Percentiles rank a stretch among this genome's conserved stretches.
phyloP scores from a whole-genome alignment of 92 coral and sea anemone species.

The Phenganax marumi region DNA sequence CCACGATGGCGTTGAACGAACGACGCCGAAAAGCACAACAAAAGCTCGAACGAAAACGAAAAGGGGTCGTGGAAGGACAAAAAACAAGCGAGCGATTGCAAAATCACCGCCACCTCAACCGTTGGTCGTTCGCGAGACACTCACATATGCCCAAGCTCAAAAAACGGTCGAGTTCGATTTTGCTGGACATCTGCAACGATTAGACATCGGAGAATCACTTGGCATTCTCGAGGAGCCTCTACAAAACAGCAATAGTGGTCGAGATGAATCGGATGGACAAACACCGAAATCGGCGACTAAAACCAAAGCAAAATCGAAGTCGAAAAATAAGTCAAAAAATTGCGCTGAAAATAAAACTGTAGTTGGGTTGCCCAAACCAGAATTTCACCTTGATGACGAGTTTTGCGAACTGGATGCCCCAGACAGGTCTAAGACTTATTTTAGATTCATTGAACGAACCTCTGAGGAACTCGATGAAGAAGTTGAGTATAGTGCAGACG shows the following conservation, averaged over 20 bases:
- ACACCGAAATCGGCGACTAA: slow-evolving; percentile 75
- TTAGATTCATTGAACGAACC: slow-evolving; percentile 93
- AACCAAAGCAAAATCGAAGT: slow-evolving; percentile 75
- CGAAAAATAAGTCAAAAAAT: slow-evolving; percentile 66
- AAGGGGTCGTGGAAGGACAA: slow-evolving; percentile 80
- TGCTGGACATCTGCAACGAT: slow-evolving; percentile 83
- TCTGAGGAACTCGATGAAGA: slow-evolving; percentile 98
- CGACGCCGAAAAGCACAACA: slow-evolving; percentile 62
- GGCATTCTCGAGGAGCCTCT: slow-evolving; percentile 71
- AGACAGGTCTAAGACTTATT: slow-evolving; percentile 82
- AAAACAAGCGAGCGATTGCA: slow-evolving; percentile 71
- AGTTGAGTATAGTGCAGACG: slow-evolving; percentile 98
- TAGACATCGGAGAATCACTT: slow-evolving; percentile 80
- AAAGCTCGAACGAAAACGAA: slow-evolving; percentile 85
- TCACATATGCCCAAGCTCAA: slow-evolving; percentile 99
- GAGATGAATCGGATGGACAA: slow-evolving; percentile 63
- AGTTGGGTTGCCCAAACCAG: slow-evolving; percentile 72
- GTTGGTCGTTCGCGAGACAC: slow-evolving; percentile 90
- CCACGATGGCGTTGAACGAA: slow-evolving; percentile 91
- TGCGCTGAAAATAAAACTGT: slow-evolving; percentile 50
- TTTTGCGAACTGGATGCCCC: slow-evolving; percentile 90
- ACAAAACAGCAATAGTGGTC: slow-evolving; percentile 54
- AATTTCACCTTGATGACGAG: slow-evolving; percentile 50
- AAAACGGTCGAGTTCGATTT: slow-evolving; percentile 95
- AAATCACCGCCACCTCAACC: slow-evolving; percentile 93